Percentiles rank a stretch among this genome's conserved stretches.
phyloP scores from a whole-genome alignment of 2,888 invertebrate genomes.

The Dryocosmus kuriphilus region DNA sequence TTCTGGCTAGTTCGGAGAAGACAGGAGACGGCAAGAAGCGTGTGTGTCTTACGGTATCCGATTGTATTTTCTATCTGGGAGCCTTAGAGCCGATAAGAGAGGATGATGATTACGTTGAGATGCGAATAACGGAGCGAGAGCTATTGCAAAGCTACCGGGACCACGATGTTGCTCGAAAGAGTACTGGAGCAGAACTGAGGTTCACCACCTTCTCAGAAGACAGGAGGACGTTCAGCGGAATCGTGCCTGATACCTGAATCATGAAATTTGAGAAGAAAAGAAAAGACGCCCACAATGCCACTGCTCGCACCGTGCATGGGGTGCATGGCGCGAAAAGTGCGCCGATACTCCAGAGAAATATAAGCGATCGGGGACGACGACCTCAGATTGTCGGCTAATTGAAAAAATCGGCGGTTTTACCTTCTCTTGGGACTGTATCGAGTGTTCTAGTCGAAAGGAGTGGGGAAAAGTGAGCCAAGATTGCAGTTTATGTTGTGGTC shows the following conservation, averaged over 20 bases:
- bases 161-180: conserved; percentile 58
- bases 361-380: conserved; percentile 9
- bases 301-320: conserved; percentile 29
- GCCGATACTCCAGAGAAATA: not conserved
- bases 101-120: conserved; percentile 28
- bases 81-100: conserved; percentile 6
- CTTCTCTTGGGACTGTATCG: not conserved
- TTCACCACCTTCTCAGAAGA: conserved; percentile 50
- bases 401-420: conserved; percentile 9
- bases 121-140: conserved; percentile 39
- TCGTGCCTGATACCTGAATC: conserved; percentile 52
- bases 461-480: not conserved
- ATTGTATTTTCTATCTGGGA: conserved; percentile 34
- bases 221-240: conserved; percentile 43
- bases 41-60: conserved; percentile 41
- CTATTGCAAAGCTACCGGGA: conserved; percentile 37
- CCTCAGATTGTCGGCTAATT: not conserved
- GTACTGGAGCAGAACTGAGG: conserved; percentile 60
- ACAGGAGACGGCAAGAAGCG: conserved; percentile 25
- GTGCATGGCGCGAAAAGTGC: conserved; percentile 40
- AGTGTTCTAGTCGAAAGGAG: not conserved
- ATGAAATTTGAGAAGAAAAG: conserved; percentile 52
- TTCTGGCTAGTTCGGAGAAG: not conserved
- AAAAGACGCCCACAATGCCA: conserved; percentile 46
- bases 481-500: not conserved